phyloP scores from a whole-genome alignment of 2,797 vertebrate genomes.

The Melanotaenia boesemani region DNA sequence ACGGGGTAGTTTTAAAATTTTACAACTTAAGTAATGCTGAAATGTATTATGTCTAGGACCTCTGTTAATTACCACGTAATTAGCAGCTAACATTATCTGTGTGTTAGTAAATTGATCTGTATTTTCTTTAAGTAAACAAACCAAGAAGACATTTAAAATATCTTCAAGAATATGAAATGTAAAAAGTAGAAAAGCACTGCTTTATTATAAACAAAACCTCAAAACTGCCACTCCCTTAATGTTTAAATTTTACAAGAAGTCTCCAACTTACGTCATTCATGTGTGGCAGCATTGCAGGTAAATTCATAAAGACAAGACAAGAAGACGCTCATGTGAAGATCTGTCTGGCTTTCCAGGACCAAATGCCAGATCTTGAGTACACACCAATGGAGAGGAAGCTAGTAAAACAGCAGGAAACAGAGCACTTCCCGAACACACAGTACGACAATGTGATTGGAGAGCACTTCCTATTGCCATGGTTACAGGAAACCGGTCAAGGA shows the following conservation, averaged over 20 bases:
- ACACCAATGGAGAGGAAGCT: constrained; percentile 65
- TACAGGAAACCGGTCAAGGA: constrained; percentile 83
- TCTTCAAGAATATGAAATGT: background rate
- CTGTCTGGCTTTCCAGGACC: constrained; percentile 52
- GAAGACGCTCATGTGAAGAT: background rate
- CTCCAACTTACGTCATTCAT: constrained; percentile 53
- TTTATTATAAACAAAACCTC: background rate
- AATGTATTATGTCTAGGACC: background rate
- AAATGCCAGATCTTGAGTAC: constrained; percentile 32
- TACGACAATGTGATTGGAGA: constrained; percentile 68
- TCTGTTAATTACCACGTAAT: background rate
- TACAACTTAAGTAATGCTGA: too few species aligned
- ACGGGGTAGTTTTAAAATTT: background rate
- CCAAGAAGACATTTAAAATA: too few species aligned
- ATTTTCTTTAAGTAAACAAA: background rate
- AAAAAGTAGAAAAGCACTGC: background rate
- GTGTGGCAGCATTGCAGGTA: background rate
- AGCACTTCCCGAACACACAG: constrained; percentile 68
- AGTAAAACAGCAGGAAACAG: constrained; percentile 75
- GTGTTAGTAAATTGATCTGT: background rate
- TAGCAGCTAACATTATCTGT: background rate
- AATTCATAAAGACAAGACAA: background rate
- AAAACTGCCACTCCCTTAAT: background rate
- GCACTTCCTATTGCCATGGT: constrained; percentile 76
- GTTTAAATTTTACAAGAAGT: background rate